Conservation (phyloP, 1,140 invertebrate genomes). For the Ruditapes philippinarum region DNA sequence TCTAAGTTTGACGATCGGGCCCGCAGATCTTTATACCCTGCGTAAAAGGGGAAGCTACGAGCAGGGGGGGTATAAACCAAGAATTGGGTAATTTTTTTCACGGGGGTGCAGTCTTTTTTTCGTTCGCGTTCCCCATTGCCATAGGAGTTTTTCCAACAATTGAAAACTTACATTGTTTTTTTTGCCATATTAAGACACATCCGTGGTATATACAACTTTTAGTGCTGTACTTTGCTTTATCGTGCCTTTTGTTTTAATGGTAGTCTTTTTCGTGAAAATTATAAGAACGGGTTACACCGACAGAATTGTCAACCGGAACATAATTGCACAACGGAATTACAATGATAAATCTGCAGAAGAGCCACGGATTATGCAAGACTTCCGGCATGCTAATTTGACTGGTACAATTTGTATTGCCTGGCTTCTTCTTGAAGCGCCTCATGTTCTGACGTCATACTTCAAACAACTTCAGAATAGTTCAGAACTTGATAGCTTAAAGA, state of each 20-base stretch:
- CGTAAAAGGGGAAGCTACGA: conserved; percentile 71
- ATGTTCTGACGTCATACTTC: conserved; percentile 76
- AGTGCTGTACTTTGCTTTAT: conserved; percentile 76
- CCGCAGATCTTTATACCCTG: conserved; percentile 78
- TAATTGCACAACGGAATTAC: conserved; percentile 76
- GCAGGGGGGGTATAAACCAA: conserved; percentile 64
- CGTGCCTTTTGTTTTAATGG: conserved; percentile 75
- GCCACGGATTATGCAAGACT: conserved; percentile 71
- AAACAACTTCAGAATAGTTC: conserved; percentile 75
- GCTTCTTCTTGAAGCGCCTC: conserved; percentile 79
- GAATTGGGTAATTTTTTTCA: conserved; percentile 72
- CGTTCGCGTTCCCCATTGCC: conserved; percentile 79
- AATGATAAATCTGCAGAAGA: conserved; percentile 67
- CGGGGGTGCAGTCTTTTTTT: conserved; percentile 80
- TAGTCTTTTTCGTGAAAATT: conserved; percentile 77
- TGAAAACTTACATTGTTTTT: conserved; percentile 67
- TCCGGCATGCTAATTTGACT: conserved; percentile 71
- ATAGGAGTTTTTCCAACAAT: conserved; percentile 68
- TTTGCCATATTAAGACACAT: conserved; percentile 73
- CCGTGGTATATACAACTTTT: conserved; percentile 73
- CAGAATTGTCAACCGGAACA: conserved; percentile 58
- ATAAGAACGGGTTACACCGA: conserved; percentile 69
- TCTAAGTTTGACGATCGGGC: conserved; percentile 73
- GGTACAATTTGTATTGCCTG: conserved; percentile 77
- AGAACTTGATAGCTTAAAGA: conserved; percentile 60